A percentile compares a stretch with the other conserved stretches of the same genome.
Conservation (phyloP, 2,888 invertebrate species). For the Sylvicola cinctus region DNA sequence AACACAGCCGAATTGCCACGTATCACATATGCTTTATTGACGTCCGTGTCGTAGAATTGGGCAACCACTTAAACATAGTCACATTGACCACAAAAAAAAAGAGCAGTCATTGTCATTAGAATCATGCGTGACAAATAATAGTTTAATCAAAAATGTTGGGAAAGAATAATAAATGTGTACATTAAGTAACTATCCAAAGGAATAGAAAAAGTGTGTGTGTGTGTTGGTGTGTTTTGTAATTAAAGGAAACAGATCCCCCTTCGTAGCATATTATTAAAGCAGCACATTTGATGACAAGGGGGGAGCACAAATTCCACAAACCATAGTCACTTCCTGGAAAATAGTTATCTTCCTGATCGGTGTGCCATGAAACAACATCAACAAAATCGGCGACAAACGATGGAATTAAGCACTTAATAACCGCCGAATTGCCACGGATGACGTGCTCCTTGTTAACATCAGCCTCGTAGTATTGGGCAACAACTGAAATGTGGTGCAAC, state of each 20-base stretch:
- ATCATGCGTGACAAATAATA: neutral
- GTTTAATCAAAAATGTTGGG: too few species aligned
- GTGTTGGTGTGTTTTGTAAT: too few species aligned
- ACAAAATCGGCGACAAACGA: slow-evolving; percentile 88
- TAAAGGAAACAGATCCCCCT: too few species aligned
- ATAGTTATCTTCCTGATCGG: slow-evolving; percentile 33
- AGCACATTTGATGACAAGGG: too few species aligned
- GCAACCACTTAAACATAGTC: slow-evolving; percentile 60
- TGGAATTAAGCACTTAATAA: slow-evolving; percentile 76
- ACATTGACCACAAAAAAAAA: neutral
- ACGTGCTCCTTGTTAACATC: slow-evolving; percentile 86
- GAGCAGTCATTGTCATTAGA: neutral
- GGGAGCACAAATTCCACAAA: too few species aligned
- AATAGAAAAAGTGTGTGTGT: too few species aligned
- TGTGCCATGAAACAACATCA: slow-evolving; percentile 68
- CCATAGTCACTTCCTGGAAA: slow-evolving; percentile 25
- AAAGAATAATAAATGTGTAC: too few species aligned
- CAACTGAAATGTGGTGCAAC: slow-evolving; percentile 52
- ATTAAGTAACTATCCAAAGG: too few species aligned
- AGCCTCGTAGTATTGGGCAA: slow-evolving; percentile 75
- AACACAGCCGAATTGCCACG: slow-evolving; percentile 79
- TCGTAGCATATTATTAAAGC: too few species aligned
- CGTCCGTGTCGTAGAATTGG: slow-evolving; percentile 78
- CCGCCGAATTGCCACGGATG: slow-evolving; percentile 73
- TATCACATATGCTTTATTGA: slow-evolving; percentile 80